phyloP scores from a whole-genome alignment of 2,113 vertebrate genomes.

The Rhizomys pruinosus region DNA sequence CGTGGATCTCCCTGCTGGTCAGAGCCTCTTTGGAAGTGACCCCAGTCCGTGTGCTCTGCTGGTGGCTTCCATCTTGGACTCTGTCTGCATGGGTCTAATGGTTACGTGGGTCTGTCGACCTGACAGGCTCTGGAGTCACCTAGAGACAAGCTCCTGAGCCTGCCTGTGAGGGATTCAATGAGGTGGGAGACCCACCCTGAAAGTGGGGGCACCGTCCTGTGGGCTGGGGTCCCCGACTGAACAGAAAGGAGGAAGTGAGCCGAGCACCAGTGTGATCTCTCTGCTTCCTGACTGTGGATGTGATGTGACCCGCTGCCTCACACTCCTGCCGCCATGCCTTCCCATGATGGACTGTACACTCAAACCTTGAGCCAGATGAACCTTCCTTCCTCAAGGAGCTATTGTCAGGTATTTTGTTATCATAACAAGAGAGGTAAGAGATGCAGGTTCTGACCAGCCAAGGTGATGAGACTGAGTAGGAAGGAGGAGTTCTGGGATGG shows the following conservation, averaged over 20 bases:
- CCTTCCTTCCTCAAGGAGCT: too few relatives aligned
- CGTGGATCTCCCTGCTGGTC: accelerated
- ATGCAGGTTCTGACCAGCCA: too few relatives aligned
- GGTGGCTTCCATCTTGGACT: background rate
- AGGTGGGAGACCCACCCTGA: background rate
- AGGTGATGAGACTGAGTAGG: background rate
- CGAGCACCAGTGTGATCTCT: background rate
- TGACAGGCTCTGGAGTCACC: background rate
- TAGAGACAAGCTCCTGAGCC: background rate
- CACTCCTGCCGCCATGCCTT: background rate
- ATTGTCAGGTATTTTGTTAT: background rate
- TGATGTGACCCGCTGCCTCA: background rate
- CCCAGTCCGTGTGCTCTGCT: background rate
- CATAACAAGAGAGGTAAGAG: background rate
- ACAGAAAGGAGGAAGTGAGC: background rate
- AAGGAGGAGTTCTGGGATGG: too few relatives aligned
- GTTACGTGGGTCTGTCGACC: too few relatives aligned
- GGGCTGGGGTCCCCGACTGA: background rate
- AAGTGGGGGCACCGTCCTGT: too few relatives aligned
- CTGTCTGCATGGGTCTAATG: background rate
- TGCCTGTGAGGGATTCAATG: background rate
- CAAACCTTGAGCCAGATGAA: background rate
- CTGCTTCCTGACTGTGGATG: background rate
- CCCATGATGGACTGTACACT: background rate
- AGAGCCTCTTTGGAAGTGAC: background rate